These are phyloP conservation scores for Nansenia antarctica DNA, from an alignment of 2,113 vertebrate genomes.

Conservation along the genomic window DNA sequence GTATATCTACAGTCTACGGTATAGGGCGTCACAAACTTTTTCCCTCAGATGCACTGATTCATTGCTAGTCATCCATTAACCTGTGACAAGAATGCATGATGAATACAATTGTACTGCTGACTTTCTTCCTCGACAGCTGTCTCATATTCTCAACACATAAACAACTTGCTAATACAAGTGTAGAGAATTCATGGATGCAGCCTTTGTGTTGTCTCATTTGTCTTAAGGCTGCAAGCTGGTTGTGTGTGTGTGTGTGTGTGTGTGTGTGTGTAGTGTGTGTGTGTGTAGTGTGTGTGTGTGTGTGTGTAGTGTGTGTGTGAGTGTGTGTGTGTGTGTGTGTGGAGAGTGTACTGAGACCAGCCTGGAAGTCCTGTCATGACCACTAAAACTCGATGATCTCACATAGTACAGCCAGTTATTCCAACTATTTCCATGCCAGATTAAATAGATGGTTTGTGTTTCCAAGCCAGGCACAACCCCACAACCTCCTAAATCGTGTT, in stretches of 20 bases:
- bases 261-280: not conserved
- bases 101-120: too few relatives aligned
- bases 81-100: too few relatives aligned
- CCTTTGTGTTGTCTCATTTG: too few relatives aligned
- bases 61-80: too few relatives aligned
- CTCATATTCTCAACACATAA: too few relatives aligned
- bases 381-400: slow-evolving; percentile 37
- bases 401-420: slow-evolving; percentile 31
- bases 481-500: not conserved
- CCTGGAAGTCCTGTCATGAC: slow-evolving; percentile 19
- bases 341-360: slow-evolving; percentile 9
- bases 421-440: slow-evolving; percentile 34
- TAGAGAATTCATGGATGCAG: too few relatives aligned
- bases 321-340: slow-evolving; percentile 13
- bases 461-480: not conserved
- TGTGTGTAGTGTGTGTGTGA: not conserved
- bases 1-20: not conserved
- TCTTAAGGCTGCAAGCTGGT: too few relatives aligned
- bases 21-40: too few relatives aligned
- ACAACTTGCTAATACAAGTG: too few relatives aligned
- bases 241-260: slow-evolving; percentile 6
- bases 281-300: not conserved
- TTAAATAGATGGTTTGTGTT: slow-evolving; percentile 36
- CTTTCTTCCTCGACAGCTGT: too few relatives aligned
- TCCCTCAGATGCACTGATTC: too few relatives aligned